Conservation (phyloP, 2,113 vertebrate genomes). For the Scartelaos histophorus region DNA sequence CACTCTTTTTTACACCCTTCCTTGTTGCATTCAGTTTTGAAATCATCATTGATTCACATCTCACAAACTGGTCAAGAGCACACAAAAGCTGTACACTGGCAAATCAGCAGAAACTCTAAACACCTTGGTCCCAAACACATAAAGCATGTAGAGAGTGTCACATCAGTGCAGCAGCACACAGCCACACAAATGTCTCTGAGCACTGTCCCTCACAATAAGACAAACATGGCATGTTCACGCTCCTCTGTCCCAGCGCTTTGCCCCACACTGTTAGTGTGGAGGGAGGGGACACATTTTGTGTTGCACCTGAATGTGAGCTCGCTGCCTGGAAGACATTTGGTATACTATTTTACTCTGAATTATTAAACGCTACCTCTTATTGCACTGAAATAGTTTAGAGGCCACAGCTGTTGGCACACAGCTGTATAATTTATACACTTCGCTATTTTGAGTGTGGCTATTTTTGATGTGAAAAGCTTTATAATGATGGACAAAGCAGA, state of each 20-base stretch:
- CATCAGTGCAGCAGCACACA: slow-evolving; percentile 36
- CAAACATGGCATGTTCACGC: slow-evolving; percentile 26
- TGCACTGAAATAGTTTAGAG: slow-evolving; percentile 68
- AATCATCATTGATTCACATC: slow-evolving; percentile 39
- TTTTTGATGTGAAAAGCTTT: slow-evolving; percentile 34
- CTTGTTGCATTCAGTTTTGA: slow-evolving; percentile 22
- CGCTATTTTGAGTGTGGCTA: slow-evolving; percentile 53
- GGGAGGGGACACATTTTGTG: slow-evolving; percentile 46
- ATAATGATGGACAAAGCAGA: slow-evolving; percentile 35
- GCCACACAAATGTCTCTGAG: slow-evolving; percentile 22
- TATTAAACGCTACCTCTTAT: slow-evolving; percentile 69
- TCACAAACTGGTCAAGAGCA: slow-evolving; percentile 38
- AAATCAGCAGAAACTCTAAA: slow-evolving; percentile 43
- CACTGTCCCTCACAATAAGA: slow-evolving; percentile 4
- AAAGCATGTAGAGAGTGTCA: slow-evolving; percentile 23
- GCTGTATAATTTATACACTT: slow-evolving; percentile 61
- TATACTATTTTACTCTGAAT: slow-evolving; percentile 69
- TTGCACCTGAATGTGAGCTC: slow-evolving; percentile 59
- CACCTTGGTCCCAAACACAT: slow-evolving; percentile 26
- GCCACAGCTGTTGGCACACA: slow-evolving; percentile 58
- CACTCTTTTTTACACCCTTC: slow-evolving; percentile 2
- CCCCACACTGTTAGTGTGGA: slow-evolving; percentile 10
- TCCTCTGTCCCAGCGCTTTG: slow-evolving; percentile 25
- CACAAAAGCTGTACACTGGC: slow-evolving; percentile 44
- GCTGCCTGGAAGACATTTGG: slow-evolving; percentile 64